Base-by-base conservation (phyloP, 2,113 vertebrate genomes). In the Sceloporus undulatus region DNA sequence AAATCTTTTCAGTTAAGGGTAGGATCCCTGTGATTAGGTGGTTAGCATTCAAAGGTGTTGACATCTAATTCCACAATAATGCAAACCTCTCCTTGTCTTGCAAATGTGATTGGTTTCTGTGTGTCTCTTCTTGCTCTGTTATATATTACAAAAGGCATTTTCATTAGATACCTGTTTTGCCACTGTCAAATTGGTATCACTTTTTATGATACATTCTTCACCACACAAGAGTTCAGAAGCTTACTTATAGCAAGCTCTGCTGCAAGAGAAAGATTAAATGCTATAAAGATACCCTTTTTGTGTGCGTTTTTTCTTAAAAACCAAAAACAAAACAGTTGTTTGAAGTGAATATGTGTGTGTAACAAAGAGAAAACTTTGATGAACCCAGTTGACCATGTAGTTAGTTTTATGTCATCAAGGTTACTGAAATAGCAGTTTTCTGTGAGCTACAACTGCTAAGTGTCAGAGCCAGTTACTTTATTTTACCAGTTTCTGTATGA, bases 121-220 rank as follows among this genome's bases (percentile, higher is more conserved):
- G 0, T 83, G 21, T 85, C 86, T 87, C 85, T 65, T 73, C 59
- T 42, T 27, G 73, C 56, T 62, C 73, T 29, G 54, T 42, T 65
- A 74, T 1, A 25, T 0, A 0, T 48, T 5, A 23, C 73, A 78
- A 18, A 91, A 83, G 9, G 9, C 71, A 76, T 80, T 81, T 84
- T 54, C 81, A 84, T 84, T 52, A n/a, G 27, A 62, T n/a, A 42
- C 48, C 68, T 87, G 8, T 54, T 87, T 87, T 21, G 16, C 73
- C 86, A 0, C 9, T 59, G 48, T 42, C 62, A 87, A 40, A 4
- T 78, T 90, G 71, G 59, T 84, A 73, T 42, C 79, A 27, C 52
- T 59, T 89, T 23, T 14, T 84, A 25, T 84, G 2, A 62, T 71
- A 2, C 82, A 62, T 79, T 80, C 54, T 34, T 27, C 71, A 7